A percentile compares a stretch with the other conserved stretches of the same genome.
phyloP scores from a whole-genome alignment of 2,797 vertebrate genomes.

The Thalassophryne amazonica region DNA sequence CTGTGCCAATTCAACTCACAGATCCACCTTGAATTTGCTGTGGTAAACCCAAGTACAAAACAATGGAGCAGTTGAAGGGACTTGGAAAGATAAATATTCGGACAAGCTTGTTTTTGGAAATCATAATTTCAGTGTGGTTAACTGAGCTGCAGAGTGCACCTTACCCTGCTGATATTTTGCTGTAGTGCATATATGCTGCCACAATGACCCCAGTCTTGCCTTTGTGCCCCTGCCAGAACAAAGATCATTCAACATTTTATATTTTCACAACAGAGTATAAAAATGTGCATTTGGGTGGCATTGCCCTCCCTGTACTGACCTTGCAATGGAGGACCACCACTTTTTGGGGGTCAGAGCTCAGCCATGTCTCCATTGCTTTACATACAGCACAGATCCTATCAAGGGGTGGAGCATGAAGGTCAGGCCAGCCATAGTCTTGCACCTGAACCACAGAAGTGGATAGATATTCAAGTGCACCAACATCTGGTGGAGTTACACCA shows the following conservation, averaged over 20 bases:
- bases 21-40: too few relatives aligned
- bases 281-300: not conserved
- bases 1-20: too few relatives aligned
- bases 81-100: too few relatives aligned
- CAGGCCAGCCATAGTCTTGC: conserved; percentile 91
- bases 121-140: too few relatives aligned
- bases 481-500: not conserved
- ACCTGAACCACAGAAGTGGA: conserved; percentile 71
- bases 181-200: conserved; percentile 94
- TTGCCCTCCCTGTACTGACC: conserved; percentile 77
- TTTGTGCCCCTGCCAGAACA: conserved; percentile 82
- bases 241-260: not conserved
- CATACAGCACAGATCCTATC: conserved; percentile 90
- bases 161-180: conserved; percentile 92
- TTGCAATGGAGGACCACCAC: conserved; percentile 92
- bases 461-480: not conserved
- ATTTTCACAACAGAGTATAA: not conserved
- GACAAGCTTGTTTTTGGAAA: too few relatives aligned
- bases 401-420: conserved; percentile 87
- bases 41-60: too few relatives aligned
- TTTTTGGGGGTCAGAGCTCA: conserved; percentile 83
- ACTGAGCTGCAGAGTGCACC: not conserved
- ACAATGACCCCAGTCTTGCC: conserved; percentile 89
- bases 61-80: too few relatives aligned
- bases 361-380: conserved; percentile 91